Evolutionary conservation across 2,888 invertebrate species (phyloP), one percentile per base, ranked within the genome.

Genomic region (Agrotis exclamationis): DNA sequence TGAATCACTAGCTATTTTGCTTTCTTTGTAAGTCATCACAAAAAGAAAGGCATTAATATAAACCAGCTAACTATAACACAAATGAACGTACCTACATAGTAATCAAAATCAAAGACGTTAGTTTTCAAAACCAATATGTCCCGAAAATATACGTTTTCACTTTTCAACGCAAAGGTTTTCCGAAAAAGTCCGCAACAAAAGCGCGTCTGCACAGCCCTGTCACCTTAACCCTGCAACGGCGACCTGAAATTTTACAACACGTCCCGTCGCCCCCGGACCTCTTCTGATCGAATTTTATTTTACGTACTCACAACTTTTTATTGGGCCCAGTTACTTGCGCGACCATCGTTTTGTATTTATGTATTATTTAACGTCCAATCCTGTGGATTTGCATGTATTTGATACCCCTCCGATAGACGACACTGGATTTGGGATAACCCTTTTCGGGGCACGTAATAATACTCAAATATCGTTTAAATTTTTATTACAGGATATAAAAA

Each of bases 341-440:
- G 86, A 86, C 90, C 82, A 90, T 89, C 90, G 89, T 87, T 86
- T 88, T 88, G 88, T 90, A 91, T 92, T 93, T 94, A 95, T 94
- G 92, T 93, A 93, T 95, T 94, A 95, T 95, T 94, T 94, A 94
- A 94, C 91, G 91, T 90, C 87, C 90, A 89, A 79, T 88, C 88
- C 84, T 79, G 83, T 88, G 92, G 93, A 94, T 95, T 93, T 94
- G 93, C 93, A 92, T 93, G 90, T 92, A 93, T 93, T 92, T 89
- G 84, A 86, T 87, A 85, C 84, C 87, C 85, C 80, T 85, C 72
- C 77, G 73, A 85, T 86, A 82, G 85, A 81, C 82, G 84, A 84
- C 84, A 87, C 85, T 89, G 88, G 88, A 89, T 91, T 91, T 84
- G 80, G 87, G 87, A 83, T 82, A 85, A 87, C 89, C 88, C 86